phyloP scores from a whole-genome alignment of 2,113 vertebrate genomes.

The Marcusenius ussheri region DNA sequence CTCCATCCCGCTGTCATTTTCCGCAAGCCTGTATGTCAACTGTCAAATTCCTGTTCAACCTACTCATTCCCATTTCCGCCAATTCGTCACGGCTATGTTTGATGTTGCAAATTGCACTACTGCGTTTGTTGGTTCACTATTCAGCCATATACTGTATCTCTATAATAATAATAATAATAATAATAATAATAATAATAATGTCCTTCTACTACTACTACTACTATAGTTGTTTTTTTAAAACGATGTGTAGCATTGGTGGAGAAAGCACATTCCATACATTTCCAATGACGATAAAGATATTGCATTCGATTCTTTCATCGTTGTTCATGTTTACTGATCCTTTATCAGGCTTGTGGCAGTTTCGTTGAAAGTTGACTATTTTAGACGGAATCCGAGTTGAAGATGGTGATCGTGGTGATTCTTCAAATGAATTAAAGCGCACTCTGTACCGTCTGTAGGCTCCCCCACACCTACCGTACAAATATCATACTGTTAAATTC shows the following conservation, averaged over 20 bases:
- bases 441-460: not conserved
- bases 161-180: not conserved
- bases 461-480: not conserved
- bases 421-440: not conserved
- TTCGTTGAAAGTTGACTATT: not conserved
- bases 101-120: not conserved
- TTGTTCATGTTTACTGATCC: not conserved
- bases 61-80: not conserved
- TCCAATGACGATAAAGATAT: not conserved
- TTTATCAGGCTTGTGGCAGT: not conserved
- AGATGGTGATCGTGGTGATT: not conserved
- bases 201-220: not conserved
- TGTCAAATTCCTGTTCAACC: not conserved
- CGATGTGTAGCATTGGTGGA: not conserved
- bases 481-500: not conserved
- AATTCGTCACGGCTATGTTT: not conserved
- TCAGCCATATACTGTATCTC: not conserved
- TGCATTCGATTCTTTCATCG: not conserved
- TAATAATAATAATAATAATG: not conserved
- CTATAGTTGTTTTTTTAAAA: not conserved
- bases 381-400: not conserved
- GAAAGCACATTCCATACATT: not conserved
- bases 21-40: not conserved
- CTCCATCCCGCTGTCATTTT: not conserved
- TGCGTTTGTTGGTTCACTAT: not conserved